Evolutionary conservation across 92 coral and sea anemone species (phyloP), one percentile per base, ranked within the genome.

Genomic region (Zoanthus sansibaricus): DNA sequence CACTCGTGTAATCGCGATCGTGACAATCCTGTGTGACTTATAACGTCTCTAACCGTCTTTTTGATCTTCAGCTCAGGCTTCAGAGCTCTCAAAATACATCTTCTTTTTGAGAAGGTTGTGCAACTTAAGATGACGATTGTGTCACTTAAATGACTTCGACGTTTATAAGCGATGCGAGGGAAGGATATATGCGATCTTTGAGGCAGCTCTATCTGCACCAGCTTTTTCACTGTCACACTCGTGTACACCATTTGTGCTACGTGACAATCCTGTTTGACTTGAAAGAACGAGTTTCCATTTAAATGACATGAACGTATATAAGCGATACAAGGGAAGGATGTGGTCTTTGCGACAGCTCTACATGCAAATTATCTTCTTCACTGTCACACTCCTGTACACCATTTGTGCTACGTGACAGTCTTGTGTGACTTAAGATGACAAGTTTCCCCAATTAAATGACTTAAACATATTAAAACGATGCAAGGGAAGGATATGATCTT

Each of bases 311-410:
- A 10, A 52, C 85, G 15, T 68, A 30, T 72, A 45, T 46, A 62
- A 6, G 12, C 56, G 58, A 66, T 61, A 44, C 61, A 3, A 45
- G 32, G 16, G 51, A 77, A 55, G 31, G 56, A 20, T 18, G 84
- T 79, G 84, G 46, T 79, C 58, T 62, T 66, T 80, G 85, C 46
- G 37, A 18, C 46, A 18, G 85, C 59, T 72, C 85, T 44, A 5
- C 9, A 18, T 46, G 85, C 85, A 55, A 64, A 80, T 75, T 16
- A 46, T 8, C n/a, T 37, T 8, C n/a, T 47, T 33, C 32, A 37
- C 69, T 59, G 52, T 78, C 71, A 78, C 51, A 69, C 83, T 59
- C 33, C 32, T 51, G 12, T 78, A 78, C 48, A 52, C 71, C 78
- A 78, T 78, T 59, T 47, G 30, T 59, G 70, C 21, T 56, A 48